A percentile compares a stretch with the other conserved stretches of the same genome.
Conservation (phyloP, 2,113 vertebrate species). For the Bos javanicus region DNA sequence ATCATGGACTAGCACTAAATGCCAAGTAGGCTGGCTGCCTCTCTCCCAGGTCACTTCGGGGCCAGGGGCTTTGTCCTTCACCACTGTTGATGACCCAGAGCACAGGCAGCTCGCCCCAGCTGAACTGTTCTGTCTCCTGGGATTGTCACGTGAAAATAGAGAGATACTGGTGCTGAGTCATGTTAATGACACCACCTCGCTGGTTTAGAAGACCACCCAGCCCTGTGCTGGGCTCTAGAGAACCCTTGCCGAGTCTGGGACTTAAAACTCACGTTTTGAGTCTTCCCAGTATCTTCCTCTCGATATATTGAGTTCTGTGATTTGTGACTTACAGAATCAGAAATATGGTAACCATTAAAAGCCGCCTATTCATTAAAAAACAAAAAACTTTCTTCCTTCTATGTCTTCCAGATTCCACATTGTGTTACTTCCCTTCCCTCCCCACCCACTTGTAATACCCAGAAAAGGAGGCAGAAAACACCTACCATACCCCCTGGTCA, state of each 20-base stretch:
- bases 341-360: not conserved
- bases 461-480: not conserved
- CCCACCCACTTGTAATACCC: too few species aligned
- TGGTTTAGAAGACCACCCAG: not conserved
- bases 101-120: not conserved
- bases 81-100: not conserved
- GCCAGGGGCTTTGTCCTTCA: not conserved
- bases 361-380: not conserved
- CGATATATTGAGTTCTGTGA: accelerated
- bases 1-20: not conserved
- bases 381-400: not conserved
- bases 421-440: not conserved
- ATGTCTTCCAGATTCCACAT: not conserved
- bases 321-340: not conserved
- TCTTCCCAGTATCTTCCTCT: not conserved
- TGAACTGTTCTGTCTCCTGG: not conserved
- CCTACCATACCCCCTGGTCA: accelerated
- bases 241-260: accelerated
- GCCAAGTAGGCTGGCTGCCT: not conserved
- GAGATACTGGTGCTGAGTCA: accelerated
- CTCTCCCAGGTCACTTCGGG: accelerated
- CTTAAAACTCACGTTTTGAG: not conserved
- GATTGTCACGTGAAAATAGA: not conserved
- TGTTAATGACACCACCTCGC: not conserved
- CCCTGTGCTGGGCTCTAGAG: not conserved